A percentile compares a stretch with the other conserved stretches of the same genome.
These are phyloP conservation scores for Linnaemya vulpina DNA, from an alignment of 2,888 invertebrate species.

Conservation along the genomic window DNA sequence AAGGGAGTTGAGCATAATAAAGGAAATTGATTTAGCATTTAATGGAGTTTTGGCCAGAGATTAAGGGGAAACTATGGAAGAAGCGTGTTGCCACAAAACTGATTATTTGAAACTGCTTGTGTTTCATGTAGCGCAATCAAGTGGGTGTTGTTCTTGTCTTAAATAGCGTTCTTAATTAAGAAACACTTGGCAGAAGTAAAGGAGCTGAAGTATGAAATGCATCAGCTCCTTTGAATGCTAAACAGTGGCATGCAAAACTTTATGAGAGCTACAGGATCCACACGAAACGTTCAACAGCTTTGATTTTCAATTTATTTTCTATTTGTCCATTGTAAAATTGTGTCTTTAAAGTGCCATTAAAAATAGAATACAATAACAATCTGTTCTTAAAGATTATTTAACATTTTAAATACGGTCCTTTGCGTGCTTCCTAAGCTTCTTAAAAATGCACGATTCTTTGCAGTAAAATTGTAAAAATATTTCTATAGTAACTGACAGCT, in stretches of 20 bases:
- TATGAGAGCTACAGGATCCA: too few relatives aligned
- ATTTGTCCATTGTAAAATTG: background rate
- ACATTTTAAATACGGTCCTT: background rate
- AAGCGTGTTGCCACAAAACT: background rate
- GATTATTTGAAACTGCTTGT: background rate
- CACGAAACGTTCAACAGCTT: too few relatives aligned
- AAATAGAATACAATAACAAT: background rate
- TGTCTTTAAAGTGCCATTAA: too few relatives aligned
- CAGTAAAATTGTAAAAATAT: background rate
- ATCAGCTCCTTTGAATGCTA: too few relatives aligned
- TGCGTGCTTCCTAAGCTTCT: background rate
- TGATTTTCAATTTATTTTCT: too few relatives aligned
- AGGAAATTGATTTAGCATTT: slow-evolving; percentile 30
- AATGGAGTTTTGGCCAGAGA: background rate
- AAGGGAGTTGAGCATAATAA: slow-evolving; percentile 1
- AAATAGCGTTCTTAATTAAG: too few relatives aligned
- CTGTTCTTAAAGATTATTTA: background rate
- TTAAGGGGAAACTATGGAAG: background rate
- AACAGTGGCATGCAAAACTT: too few relatives aligned
- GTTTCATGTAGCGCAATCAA: background rate
- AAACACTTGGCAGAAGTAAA: too few relatives aligned
- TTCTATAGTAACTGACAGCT: slow-evolving; percentile 4
- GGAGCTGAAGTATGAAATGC: too few relatives aligned
- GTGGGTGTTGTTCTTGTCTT: background rate
- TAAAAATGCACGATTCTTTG: background rate